These are phyloP conservation scores for Apeltes quadracus DNA, from an alignment of 2,113 vertebrate genomes.

Conservation along the genomic window DNA sequence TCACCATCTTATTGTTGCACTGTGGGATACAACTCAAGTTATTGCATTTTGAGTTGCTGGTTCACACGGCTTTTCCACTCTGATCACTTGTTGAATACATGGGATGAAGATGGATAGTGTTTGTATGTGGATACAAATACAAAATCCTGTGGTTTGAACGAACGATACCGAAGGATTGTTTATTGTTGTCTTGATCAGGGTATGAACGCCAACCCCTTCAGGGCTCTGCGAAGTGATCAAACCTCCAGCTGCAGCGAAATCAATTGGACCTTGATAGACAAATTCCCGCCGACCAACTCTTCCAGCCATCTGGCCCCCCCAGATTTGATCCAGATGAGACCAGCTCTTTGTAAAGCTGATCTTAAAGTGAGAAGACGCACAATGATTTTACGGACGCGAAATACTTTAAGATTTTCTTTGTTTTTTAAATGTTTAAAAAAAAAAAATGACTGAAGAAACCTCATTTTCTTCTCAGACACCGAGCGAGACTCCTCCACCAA, in stretches of 20 bases:
- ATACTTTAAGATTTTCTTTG: background rate
- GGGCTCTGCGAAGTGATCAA: background rate
- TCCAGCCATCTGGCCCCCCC: conserved; percentile 1
- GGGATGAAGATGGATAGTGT: background rate
- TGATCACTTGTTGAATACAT: background rate
- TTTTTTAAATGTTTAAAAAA: background rate
- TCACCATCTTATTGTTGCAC: background rate
- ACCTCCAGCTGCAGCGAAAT: background rate
- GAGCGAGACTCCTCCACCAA: background rate
- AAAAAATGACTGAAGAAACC: background rate
- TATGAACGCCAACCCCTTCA: background rate
- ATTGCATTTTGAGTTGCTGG: background rate
- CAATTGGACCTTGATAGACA: background rate
- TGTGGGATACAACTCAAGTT: background rate
- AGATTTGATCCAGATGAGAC: conserved; percentile 31
- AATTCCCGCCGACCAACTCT: background rate
- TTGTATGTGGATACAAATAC: background rate
- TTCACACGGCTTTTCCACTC: background rate
- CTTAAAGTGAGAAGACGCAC: conserved; percentile 29
- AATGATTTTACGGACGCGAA: background rate
- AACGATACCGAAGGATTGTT: background rate
- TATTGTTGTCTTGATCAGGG: conserved; percentile 10
- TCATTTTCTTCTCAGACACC: conserved; percentile 19
- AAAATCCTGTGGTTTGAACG: background rate
- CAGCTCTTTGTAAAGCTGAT: background rate